These are phyloP conservation scores for Clarias macrocephalus DNA, from an alignment of 2,113 vertebrate species.

Conservation along the genomic window DNA sequence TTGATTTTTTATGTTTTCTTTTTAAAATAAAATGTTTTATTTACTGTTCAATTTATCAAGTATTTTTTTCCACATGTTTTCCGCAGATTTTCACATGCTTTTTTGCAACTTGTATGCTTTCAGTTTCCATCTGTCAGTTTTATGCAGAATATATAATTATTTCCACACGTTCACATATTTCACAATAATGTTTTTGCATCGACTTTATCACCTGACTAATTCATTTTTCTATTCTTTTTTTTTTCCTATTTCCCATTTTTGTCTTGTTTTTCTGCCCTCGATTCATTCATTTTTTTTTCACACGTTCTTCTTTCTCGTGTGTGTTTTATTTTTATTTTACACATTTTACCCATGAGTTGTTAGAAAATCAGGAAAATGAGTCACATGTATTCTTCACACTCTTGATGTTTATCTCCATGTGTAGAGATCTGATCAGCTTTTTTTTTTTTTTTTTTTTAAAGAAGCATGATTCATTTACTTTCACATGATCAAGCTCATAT, in stretches of 20 bases:
- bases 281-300: fast-evolving
- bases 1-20: neutral
- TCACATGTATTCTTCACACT: neutral
- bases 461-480: neutral
- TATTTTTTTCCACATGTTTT: neutral
- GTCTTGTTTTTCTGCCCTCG: neutral
- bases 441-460: neutral
- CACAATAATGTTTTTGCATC: neutral
- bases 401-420: neutral
- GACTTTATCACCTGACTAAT: neutral
- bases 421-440: neutral
- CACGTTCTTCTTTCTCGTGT: neutral
- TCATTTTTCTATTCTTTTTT: neutral
- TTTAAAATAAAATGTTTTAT: neutral
- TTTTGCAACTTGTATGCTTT: neutral
- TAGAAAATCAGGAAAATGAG: neutral
- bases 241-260: no score
- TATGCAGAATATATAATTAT: neutral
- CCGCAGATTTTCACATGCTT: neutral
- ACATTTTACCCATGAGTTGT: neutral
- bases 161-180: neutral
- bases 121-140: neutral
- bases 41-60: no score
- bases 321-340: neutral
- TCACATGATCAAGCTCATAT: neutral